These are phyloP conservation scores for Phalacrocorax brasilianus DNA, from an alignment of 2,113 vertebrate genomes.

Conservation along the genomic window DNA sequence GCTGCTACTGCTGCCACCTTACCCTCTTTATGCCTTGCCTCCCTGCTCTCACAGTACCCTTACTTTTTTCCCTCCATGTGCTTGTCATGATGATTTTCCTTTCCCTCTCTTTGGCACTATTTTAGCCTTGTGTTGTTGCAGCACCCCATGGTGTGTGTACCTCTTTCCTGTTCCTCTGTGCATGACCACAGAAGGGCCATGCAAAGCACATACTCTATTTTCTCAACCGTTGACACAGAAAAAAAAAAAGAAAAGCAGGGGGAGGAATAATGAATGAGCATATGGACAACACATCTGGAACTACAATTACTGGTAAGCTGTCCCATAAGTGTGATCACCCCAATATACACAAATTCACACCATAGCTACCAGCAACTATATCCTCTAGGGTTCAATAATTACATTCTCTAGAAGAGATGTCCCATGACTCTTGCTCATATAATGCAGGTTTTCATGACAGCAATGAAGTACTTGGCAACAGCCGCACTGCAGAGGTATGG, in stretches of 20 bases:
- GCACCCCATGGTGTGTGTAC: background rate
- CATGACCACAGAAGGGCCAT: background rate
- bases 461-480: background rate
- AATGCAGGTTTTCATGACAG: background rate
- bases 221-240: background rate
- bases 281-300: background rate
- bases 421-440: background rate
- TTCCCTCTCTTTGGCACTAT: background rate
- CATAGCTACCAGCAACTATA: background rate
- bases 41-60: background rate
- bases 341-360: background rate
- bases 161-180: background rate
- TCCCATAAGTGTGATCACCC: background rate
- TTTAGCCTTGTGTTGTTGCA: background rate
- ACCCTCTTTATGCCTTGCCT: background rate
- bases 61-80: background rate
- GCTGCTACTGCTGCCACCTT: background rate
- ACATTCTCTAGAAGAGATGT: background rate
- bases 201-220: background rate
- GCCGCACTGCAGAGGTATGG: background rate
- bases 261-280: background rate
- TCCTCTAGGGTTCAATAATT: background rate
- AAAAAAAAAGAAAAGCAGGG: rapidly evolving
- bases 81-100: background rate
- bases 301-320: background rate